Evolutionary conservation across 2,113 vertebrate species (phyloP).

Genomic region (Rhinichthys klamathensis): DNA sequence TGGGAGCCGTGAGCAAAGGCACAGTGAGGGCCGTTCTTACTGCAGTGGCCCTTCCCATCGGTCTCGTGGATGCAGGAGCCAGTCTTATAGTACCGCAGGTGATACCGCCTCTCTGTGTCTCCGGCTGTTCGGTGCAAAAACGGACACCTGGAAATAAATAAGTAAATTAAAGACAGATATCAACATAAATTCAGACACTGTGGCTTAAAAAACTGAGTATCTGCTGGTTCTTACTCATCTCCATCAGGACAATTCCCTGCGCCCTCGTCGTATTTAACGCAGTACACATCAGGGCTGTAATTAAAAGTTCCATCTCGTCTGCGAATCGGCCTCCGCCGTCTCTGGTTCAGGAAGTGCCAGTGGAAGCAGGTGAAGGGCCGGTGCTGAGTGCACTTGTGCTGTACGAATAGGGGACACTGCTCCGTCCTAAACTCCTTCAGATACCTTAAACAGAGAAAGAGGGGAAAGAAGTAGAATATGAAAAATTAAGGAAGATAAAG

Average conservation of each 20-base stretch:
- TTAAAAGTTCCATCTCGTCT: constrained; percentile 95
- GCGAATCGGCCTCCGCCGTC: constrained; percentile 92
- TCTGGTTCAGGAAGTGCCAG: constrained; percentile 98
- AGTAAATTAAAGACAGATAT: not conserved
- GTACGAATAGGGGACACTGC: constrained; percentile 96
- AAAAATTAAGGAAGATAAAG: no score
- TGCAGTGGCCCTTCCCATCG: constrained; percentile 95
- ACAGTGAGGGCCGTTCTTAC: constrained; percentile 95
- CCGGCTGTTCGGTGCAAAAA: constrained; percentile 96
- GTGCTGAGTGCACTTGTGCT: constrained; percentile 97
- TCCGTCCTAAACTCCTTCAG: constrained; percentile 98
- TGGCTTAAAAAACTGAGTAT: not conserved
- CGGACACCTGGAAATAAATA: constrained; percentile 80
- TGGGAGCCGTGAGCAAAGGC: constrained; percentile 97
- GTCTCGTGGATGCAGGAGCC: constrained; percentile 98
- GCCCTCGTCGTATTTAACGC: constrained; percentile 96
- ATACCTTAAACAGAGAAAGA: constrained; percentile 78
- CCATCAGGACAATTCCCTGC: constrained; percentile 93
- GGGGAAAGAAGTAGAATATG: not conserved
- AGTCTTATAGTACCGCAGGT: constrained; percentile 96
- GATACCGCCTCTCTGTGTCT: constrained; percentile 95
- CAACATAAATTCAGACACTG: not conserved
- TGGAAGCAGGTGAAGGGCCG: constrained; percentile 97
- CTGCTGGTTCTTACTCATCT: constrained; percentile 88
- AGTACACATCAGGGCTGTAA: constrained; percentile 98